Evolutionary conservation across 35 echinoderm and acorn worm genomes (phyloP).

Genomic region (Patiria miniata): DNA sequence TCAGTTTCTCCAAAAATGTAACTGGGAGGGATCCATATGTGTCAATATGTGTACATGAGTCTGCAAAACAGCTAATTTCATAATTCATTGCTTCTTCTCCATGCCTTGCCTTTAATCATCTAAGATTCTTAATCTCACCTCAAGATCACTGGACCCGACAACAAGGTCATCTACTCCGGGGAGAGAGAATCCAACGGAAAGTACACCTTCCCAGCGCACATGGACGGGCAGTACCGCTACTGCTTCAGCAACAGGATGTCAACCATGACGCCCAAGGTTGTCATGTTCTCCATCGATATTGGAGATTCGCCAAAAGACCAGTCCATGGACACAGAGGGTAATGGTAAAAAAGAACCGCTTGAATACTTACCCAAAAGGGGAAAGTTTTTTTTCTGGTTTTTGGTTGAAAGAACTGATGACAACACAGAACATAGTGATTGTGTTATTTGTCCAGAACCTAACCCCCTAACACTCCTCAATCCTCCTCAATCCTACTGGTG

Average conservation of each 20-base stretch:
- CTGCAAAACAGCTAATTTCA: no score
- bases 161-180: slow-evolving; percentile 79
- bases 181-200: slow-evolving; percentile 96
- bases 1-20: no score
- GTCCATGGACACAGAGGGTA: slow-evolving; percentile 91
- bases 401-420: no score
- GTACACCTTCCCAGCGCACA: slow-evolving; percentile 93
- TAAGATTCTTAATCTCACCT: no score
- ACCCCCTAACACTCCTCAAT: no score
- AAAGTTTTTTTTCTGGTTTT: no score
- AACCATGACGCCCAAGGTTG: slow-evolving; percentile 96
- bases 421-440: not conserved
- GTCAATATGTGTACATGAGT: no score
- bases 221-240: slow-evolving; percentile 87
- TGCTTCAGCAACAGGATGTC: slow-evolving; percentile 99
- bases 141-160: slow-evolving; percentile 93
- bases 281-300: slow-evolving; percentile 98
- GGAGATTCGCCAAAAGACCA: slow-evolving; percentile 84
- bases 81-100: no score
- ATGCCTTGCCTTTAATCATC: no score
- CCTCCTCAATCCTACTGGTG: no score
- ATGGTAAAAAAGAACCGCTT: not conserved
- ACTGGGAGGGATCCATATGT: no score
- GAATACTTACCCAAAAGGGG: no score
- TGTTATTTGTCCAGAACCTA: not conserved